phyloP scores from a whole-genome alignment of 2,113 vertebrate species.

The Prionailurus viverrinus region DNA sequence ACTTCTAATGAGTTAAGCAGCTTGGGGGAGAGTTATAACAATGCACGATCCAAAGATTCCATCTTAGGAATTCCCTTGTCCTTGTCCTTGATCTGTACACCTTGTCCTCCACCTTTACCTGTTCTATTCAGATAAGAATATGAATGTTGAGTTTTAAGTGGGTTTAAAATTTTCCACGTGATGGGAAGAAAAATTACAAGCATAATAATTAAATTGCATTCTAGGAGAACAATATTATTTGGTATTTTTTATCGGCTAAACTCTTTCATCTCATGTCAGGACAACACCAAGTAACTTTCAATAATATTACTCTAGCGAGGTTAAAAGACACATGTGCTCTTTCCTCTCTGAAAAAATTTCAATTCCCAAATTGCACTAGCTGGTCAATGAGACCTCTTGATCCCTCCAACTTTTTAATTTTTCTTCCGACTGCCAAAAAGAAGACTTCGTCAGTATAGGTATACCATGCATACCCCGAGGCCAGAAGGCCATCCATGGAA shows the following conservation, averaged over 20 bases:
- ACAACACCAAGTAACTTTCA: neutral
- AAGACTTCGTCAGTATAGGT: neutral
- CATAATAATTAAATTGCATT: neutral
- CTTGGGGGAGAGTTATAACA: neutral
- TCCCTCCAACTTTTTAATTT: neutral
- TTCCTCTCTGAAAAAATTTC: neutral
- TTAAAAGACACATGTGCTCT: neutral
- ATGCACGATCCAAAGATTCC: accelerated
- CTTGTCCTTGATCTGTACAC: neutral
- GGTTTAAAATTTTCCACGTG: neutral
- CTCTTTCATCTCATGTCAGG: neutral
- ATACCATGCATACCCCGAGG: neutral
- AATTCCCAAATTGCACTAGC: neutral
- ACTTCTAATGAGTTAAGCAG: neutral
- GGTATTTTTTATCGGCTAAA: neutral
- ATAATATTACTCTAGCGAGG: neutral
- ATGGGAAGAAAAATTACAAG: neutral
- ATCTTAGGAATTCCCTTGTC: neutral
- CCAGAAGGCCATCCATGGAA: neutral
- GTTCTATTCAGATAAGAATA: neutral
- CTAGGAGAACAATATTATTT: neutral
- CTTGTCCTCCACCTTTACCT: neutral
- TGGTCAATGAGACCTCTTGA: neutral
- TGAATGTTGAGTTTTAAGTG: neutral
- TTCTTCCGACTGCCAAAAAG: neutral